Evolutionary conservation across 2,113 vertebrate genomes (phyloP).

Genomic region (Upupa epops): DNA sequence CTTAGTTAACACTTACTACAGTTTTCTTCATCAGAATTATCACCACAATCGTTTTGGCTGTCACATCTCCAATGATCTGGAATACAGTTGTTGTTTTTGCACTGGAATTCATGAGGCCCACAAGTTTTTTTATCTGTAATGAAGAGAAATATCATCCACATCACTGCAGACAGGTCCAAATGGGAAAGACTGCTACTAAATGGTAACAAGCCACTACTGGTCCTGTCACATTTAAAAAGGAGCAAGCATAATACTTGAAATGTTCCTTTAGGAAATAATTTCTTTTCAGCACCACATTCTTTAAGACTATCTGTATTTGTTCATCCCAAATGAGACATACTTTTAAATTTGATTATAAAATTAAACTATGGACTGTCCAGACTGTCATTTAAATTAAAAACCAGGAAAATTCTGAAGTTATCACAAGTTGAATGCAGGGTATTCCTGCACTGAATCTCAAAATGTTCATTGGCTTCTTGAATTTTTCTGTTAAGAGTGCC

Average conservation of each 20-base stretch:
- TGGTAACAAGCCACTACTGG: background rate
- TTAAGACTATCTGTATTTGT: background rate
- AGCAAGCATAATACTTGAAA: background rate
- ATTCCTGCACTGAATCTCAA: background rate
- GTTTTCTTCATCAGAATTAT: conserved; percentile 96
- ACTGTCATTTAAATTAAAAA: background rate
- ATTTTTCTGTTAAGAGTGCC: background rate
- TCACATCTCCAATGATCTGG: conserved; percentile 98
- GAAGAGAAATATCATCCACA: background rate
- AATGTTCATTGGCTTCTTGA: background rate
- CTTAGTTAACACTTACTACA: conserved; percentile 87
- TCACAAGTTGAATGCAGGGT: background rate
- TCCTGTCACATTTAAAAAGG: background rate
- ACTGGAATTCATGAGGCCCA: conserved; percentile 96
- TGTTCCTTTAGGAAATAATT: background rate
- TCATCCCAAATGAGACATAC: background rate
- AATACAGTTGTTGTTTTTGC: conserved; percentile 98
- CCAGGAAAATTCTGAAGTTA: background rate
- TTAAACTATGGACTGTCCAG: background rate
- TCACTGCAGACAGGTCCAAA: background rate
- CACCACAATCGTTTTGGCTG: conserved; percentile 97
- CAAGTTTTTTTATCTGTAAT: conserved; percentile 98
- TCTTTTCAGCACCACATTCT: background rate
- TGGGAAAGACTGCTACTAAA: background rate
- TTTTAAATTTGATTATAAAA: background rate